These are phyloP conservation scores for Albula glossodonta DNA, from an alignment of 2,113 vertebrate species.

Conservation along the genomic window DNA sequence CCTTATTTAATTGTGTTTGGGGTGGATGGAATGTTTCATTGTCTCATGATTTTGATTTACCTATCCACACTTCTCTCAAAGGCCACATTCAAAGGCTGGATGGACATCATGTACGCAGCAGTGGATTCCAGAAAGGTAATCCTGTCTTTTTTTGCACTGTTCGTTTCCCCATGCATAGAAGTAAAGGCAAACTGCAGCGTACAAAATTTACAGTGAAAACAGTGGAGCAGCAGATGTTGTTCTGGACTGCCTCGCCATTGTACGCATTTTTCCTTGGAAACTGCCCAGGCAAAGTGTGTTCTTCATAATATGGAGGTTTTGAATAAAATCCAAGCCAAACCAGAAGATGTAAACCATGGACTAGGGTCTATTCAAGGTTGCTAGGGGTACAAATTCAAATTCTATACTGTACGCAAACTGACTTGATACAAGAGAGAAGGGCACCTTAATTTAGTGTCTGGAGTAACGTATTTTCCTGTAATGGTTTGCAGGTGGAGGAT, in stretches of 20 bases:
- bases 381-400: too few species aligned
- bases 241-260: too few species aligned
- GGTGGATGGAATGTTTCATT: not conserved
- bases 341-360: not conserved
- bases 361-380: not conserved
- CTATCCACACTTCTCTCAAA: not conserved
- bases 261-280: too few species aligned
- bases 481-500: constrained; percentile 69
- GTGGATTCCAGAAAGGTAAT: constrained; percentile 93
- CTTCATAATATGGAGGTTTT: not conserved
- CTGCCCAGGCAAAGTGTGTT: too few species aligned
- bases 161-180: not conserved
- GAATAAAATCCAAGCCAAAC: not conserved
- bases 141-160: not conserved
- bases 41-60: not conserved
- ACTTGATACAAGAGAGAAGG: too few species aligned
- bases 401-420: too few species aligned
- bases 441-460: not conserved
- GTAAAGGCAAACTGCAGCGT: not conserved
- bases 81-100: constrained; percentile 99
- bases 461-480: not conserved
- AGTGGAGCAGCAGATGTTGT: too few species aligned
- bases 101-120: constrained; percentile 99
- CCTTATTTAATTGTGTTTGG: not conserved
- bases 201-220: not conserved